These are phyloP conservation scores for Scytalopus superciliaris DNA, from an alignment of 2,113 vertebrate genomes.

Conservation along the genomic window DNA sequence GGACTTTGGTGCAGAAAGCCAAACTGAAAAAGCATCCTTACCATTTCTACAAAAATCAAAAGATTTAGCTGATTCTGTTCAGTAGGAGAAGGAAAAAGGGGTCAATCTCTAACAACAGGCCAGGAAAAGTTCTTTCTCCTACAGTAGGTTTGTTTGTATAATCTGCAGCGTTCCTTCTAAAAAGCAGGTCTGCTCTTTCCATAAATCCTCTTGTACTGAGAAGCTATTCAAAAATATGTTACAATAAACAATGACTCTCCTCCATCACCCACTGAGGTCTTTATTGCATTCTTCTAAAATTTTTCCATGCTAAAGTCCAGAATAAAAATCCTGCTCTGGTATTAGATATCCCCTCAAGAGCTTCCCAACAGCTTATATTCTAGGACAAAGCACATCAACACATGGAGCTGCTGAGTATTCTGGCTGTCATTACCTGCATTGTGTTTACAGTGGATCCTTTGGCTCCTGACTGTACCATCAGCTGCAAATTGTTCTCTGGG, in stretches of 20 bases:
- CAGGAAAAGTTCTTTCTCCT: not conserved
- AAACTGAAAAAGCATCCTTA: not conserved
- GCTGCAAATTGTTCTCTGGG: conserved; percentile 95
- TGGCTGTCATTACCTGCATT: conserved; percentile 83
- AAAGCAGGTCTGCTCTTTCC: not conserved
- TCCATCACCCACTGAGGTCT: not conserved
- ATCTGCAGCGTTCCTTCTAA: not conserved
- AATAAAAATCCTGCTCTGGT: not conserved
- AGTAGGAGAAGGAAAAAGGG: not conserved
- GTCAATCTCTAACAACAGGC: not conserved
- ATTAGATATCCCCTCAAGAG: not conserved
- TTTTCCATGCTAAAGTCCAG: not conserved
- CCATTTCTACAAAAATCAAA: not conserved
- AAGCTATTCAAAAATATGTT: not conserved
- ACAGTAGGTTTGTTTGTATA: not conserved
- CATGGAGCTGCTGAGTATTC: not conserved
- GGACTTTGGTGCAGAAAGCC: not conserved
- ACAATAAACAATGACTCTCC: not conserved
- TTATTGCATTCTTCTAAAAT: not conserved
- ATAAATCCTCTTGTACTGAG: not conserved
- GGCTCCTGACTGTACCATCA: conserved; percentile 98
- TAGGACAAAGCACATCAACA: not conserved
- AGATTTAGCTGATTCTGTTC: not conserved
- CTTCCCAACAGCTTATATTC: not conserved
- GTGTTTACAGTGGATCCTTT: conserved; percentile 98